Percentiles rank a stretch among this genome's conserved stretches.
Evolutionary conservation across 2,113 vertebrate species (phyloP).

Genomic region (Thryonomys swinderianus): DNA sequence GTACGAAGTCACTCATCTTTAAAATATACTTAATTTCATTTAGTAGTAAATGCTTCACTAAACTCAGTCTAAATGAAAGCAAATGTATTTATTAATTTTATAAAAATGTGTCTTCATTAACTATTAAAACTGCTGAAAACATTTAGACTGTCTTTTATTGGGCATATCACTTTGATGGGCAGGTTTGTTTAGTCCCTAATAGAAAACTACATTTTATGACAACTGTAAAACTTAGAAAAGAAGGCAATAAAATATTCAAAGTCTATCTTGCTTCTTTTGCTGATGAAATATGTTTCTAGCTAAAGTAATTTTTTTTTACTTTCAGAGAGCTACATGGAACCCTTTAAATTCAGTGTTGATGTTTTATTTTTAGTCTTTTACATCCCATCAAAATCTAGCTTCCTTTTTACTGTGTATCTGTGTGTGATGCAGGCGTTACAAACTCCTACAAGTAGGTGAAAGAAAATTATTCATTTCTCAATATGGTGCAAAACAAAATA

Average conservation of each 20-base stretch:
- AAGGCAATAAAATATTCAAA: neutral
- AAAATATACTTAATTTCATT: constrained; percentile 13
- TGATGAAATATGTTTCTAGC: neutral
- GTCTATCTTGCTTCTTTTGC: neutral
- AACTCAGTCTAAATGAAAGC: constrained; percentile 32
- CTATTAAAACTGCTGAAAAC: neutral
- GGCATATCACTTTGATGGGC: neutral
- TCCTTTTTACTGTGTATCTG: neutral
- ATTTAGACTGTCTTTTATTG: neutral
- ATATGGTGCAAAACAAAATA: constrained; percentile 1
- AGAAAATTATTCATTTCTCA: neutral
- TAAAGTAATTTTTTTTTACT: neutral
- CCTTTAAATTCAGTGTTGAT: neutral
- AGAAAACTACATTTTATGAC: neutral
- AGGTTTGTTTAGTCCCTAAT: neutral
- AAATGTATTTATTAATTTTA: constrained; percentile 33
- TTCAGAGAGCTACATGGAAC: neutral
- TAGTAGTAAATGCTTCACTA: constrained; percentile 14
- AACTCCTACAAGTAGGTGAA: neutral
- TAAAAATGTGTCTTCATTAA: neutral
- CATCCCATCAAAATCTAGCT: neutral
- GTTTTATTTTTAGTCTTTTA: neutral
- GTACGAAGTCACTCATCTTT: neutral
- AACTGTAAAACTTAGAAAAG: neutral
- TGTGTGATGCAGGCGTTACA: neutral